A percentile compares a stretch with the other conserved stretches of the same genome.
Conservation (phyloP, 2,888 invertebrate species). For the Strigamia transsilvanica region DNA sequence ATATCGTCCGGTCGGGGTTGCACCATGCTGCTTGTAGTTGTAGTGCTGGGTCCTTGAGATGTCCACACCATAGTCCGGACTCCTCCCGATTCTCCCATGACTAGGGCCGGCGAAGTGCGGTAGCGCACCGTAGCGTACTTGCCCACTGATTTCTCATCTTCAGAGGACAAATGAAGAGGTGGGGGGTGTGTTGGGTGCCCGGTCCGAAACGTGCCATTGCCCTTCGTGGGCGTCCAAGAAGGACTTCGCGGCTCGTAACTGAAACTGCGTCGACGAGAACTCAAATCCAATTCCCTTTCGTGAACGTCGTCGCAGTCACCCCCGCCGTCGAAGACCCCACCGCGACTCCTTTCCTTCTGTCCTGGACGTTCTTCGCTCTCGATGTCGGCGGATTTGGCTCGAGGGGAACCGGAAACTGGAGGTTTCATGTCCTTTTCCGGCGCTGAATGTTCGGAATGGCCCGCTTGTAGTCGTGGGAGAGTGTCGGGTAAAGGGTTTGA, state of each 20-base stretch:
- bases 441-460: slow-evolving; percentile 59
- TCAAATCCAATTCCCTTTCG: slow-evolving; percentile 51
- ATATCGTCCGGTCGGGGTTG: slow-evolving; percentile 64
- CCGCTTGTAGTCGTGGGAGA: background rate
- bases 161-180: slow-evolving; percentile 59
- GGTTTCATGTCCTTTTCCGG: slow-evolving; percentile 70
- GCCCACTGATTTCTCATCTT: slow-evolving; percentile 60
- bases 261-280: slow-evolving; percentile 50
- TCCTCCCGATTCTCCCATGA: slow-evolving; percentile 90
- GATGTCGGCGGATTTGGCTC: slow-evolving; percentile 59
- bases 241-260: slow-evolving; percentile 51
- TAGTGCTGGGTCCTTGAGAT: slow-evolving; percentile 66
- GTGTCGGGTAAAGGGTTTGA: slow-evolving; percentile 50
- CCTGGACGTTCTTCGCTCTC: slow-evolving; percentile 65
- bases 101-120: slow-evolving; percentile 76
- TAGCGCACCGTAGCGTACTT: slow-evolving; percentile 48
- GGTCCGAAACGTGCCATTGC: slow-evolving; percentile 55
- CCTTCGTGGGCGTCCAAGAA: slow-evolving; percentile 64
- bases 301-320: slow-evolving; percentile 58
- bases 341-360: slow-evolving; percentile 62
- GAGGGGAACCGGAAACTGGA: background rate
- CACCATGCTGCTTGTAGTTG: background rate
- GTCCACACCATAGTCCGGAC: slow-evolving; percentile 81
- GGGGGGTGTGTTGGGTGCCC: slow-evolving; percentile 55
- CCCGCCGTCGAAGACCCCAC: slow-evolving; percentile 70